phyloP scores from a whole-genome alignment of 2,113 vertebrate genomes.

The Tylochromis polylepis region DNA sequence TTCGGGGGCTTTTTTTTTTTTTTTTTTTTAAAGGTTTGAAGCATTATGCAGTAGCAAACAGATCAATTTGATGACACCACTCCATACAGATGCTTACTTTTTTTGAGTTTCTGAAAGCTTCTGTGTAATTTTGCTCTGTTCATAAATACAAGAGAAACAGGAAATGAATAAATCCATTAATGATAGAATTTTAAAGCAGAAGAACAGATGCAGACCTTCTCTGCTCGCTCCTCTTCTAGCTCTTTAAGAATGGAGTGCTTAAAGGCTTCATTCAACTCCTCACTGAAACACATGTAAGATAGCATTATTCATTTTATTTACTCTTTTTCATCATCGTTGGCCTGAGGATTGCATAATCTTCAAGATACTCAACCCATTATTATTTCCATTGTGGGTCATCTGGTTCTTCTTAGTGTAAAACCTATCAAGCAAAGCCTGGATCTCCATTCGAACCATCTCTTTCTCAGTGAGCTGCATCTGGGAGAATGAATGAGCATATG shows the following conservation, averaged over 20 bases:
- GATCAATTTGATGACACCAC: not conserved
- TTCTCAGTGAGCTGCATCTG: conserved; percentile 83
- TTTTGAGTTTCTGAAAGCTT: conserved; percentile 77
- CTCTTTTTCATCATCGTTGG: not conserved
- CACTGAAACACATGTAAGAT: conserved; percentile 38
- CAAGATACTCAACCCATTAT: conserved; percentile 46
- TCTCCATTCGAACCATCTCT: conserved; percentile 79
- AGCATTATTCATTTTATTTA: not conserved
- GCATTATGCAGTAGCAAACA: not conserved
- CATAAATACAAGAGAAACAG: not conserved
- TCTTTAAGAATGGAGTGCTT: conserved; percentile 67
- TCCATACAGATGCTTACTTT: conserved; percentile 70
- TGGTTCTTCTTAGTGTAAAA: conserved; percentile 80
- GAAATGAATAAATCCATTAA: not conserved
- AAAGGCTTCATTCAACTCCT: conserved; percentile 50
- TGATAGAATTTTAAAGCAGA: not conserved
- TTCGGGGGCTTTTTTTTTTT: no score
- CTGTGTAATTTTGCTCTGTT: conserved; percentile 66
- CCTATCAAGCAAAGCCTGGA: conserved; percentile 78
- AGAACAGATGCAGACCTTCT: conserved; percentile 71
- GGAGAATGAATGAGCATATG: not conserved
- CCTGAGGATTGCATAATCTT: not conserved
- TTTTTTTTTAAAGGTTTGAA: not conserved
- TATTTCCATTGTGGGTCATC: not conserved
- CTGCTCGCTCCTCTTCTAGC: conserved; percentile 75